phyloP scores from a whole-genome alignment of 2,888 invertebrate species.

The Lithosia quadra region DNA sequence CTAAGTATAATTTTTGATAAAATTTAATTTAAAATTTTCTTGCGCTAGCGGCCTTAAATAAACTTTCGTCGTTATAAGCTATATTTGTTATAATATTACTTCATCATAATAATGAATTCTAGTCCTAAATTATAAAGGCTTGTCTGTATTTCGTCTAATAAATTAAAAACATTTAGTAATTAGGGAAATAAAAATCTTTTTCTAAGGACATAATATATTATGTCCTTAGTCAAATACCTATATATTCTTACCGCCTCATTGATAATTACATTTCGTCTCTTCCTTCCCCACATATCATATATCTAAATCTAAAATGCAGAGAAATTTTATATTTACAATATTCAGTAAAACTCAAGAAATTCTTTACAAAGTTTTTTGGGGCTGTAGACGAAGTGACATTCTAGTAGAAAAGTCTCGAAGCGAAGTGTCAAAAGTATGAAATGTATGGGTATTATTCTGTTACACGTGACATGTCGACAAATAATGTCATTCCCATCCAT shows the following conservation, averaged over 20 bases:
- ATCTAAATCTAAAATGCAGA: background rate
- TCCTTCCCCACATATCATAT: constrained; percentile 4
- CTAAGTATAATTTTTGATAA: background rate
- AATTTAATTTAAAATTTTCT: background rate
- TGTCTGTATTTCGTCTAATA: background rate
- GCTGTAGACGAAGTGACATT: too few species aligned
- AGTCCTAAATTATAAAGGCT: background rate
- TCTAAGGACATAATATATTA: background rate
- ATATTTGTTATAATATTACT: background rate
- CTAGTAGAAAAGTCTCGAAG: too few species aligned
- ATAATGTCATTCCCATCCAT: too few species aligned
- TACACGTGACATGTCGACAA: too few species aligned
- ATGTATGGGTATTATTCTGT: too few species aligned
- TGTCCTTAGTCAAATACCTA: too few species aligned
- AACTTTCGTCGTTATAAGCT: background rate
- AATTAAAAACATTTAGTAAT: background rate
- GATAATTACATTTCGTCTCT: background rate
- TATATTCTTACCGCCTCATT: background rate
- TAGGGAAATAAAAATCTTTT: background rate
- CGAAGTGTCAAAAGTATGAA: too few species aligned
- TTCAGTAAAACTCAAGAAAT: background rate
- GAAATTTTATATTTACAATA: background rate
- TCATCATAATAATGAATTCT: background rate
- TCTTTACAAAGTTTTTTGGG: background rate
- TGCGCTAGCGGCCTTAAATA: background rate